Evolutionary conservation across 2,888 invertebrate genomes (phyloP), one percentile per base, ranked within the genome.

Genomic region (Rhaphigaster nebulosa): DNA sequence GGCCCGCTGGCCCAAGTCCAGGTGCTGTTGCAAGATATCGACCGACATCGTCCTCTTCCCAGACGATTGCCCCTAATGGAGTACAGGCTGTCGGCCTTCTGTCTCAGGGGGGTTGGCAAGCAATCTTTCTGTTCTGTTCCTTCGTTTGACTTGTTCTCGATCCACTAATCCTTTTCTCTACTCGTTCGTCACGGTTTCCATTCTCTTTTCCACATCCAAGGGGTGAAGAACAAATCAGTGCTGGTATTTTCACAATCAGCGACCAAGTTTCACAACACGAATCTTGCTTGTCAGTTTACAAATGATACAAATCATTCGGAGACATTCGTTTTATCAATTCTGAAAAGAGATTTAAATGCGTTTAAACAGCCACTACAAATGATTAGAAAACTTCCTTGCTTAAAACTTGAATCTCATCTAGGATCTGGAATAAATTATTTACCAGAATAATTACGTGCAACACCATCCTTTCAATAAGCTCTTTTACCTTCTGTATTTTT

Each of bases 21-120:
- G 70, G 70, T 76, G 70, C 70, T 76, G 70, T 76, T 76, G 34
- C 70, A 76, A 20, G 38, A 38, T 76, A 76, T 76, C 70, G 70
- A 76, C 70, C 70, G 70, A 76, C 70, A 76, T 38, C 34, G 34
- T 76, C 70, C 70, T 76, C 70, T 76, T 76, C 26, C 70, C 70
- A 34, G 34, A 76, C 70, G 70, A 76, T 76, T 38, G 38, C 70
- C 65, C 70, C 38, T 76, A 76, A 76, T 76, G 70, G 70, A 76
- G 70, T 76, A 76, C 38, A 76, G 70, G 1, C 70, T 76, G 70
- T 38, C 70, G 34, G 70, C 34, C 34, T 76, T 76, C 34, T 38
- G 70, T 23, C 34, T 38, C 70, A 20, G 70, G 38, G 70, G 70
- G 29, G 38, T 76, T 76, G 70, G 70, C 70, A 76, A 76, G 70